These are phyloP conservation scores for Caenorhabditis uteleia DNA, from an alignment of 2,888 invertebrate genomes.

Conservation along the genomic window DNA sequence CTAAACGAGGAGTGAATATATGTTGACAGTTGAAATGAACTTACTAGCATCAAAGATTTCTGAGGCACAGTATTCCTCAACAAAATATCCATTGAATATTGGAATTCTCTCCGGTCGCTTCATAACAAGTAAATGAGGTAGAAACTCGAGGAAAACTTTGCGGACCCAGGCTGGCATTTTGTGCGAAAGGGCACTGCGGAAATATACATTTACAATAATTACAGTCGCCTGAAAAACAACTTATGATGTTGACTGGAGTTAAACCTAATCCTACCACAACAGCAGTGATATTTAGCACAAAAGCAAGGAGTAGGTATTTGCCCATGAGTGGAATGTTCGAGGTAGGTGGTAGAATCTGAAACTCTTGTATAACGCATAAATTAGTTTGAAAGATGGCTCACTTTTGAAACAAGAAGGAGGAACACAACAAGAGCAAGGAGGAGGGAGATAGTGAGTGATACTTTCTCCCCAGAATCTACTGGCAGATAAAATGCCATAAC, in stretches of 20 bases:
- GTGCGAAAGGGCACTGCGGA: constrained; percentile 94
- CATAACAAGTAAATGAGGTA: constrained; percentile 81
- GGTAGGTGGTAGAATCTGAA: constrained; percentile 89
- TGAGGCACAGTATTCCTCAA: constrained; percentile 66
- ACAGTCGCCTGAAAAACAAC: constrained; percentile 46
- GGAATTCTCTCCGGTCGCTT: constrained; percentile 78
- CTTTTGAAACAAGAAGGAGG: constrained; percentile 91
- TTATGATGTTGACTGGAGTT: not conserved
- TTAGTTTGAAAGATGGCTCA: constrained; percentile 9
- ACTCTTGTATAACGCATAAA: constrained; percentile 1
- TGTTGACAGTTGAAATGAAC: constrained; percentile 8
- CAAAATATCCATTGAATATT: constrained; percentile 61
- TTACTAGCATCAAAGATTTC: constrained; percentile 66
- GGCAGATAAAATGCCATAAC: constrained; percentile 94
- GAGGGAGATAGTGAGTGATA: constrained; percentile 81
- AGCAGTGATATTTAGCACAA: constrained; percentile 97
- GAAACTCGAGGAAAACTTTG: constrained; percentile 89
- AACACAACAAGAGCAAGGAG: constrained; percentile 99
- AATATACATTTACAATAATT: constrained; percentile 85
- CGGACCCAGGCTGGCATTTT: constrained; percentile 94
- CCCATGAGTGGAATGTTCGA: constrained; percentile 96
- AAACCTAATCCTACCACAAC: constrained; percentile 80
- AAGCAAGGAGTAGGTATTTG: constrained; percentile 97
- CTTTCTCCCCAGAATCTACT: constrained; percentile 89
- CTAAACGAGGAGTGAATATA: constrained; percentile 18